Conservation (phyloP, 2,888 invertebrate species). For the Drosophila melanosoma region DNA sequence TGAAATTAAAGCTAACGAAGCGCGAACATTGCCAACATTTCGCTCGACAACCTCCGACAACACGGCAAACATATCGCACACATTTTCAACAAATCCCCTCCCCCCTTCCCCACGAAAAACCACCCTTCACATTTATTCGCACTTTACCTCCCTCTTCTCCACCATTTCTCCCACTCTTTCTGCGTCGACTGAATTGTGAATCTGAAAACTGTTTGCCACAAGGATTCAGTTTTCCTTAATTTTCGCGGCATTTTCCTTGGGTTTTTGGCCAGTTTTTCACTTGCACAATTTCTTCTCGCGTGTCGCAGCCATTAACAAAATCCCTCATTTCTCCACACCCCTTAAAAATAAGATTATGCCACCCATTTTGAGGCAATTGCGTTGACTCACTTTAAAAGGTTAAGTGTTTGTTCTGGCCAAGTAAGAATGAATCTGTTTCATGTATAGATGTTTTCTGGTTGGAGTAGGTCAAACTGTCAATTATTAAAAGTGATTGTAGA, state of each 20-base stretch:
- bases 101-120: background rate
- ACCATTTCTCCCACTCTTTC: background rate
- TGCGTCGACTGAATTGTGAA: conserved; percentile 5
- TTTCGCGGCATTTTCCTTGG: conserved; percentile 52
- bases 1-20: conserved; percentile 82
- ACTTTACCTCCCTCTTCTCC: background rate
- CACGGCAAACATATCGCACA: conserved; percentile 56
- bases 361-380: conserved; percentile 72
- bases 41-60: conserved; percentile 54
- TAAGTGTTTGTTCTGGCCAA: conserved; percentile 48
- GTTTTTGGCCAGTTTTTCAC: conserved; percentile 50
- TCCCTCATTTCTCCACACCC: background rate
- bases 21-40: conserved; percentile 79
- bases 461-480: background rate
- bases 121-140: conserved; percentile 7
- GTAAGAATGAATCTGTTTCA: conserved; percentile 1
- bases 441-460: background rate
- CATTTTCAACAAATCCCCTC: conserved; percentile 27
- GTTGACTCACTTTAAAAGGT: conserved; percentile 71
- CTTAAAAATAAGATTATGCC: conserved; percentile 22
- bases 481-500: background rate
- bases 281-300: conserved; percentile 39
- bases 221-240: conserved; percentile 44
- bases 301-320: conserved; percentile 37
- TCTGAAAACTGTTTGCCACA: conserved; percentile 14